Evolutionary conservation across 53 echinoderm and acorn worm genomes (phyloP).

Genomic region (Pentamera pediparva): DNA sequence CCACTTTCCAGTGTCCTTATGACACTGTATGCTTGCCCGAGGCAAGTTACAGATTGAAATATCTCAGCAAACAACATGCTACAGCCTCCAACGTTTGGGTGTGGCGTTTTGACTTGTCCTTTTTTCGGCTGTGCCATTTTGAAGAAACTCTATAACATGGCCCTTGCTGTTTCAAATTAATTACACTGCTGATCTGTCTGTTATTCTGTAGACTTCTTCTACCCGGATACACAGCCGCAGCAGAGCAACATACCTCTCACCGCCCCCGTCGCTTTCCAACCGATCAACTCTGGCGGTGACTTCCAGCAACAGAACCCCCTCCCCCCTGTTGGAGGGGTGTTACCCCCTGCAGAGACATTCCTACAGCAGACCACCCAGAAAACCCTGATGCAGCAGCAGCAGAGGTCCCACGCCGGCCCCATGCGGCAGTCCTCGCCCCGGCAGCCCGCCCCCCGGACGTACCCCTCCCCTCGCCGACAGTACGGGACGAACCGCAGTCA

Average conservation of each 20-base stretch:
- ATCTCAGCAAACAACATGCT: too few species aligned
- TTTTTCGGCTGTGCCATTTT: too few species aligned
- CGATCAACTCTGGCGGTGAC: background rate
- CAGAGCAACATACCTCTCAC: conserved; percentile 4
- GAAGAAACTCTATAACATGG: too few species aligned
- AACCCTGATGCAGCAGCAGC: background rate
- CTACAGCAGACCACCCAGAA: conserved; percentile 21
- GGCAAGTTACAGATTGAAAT: too few species aligned
- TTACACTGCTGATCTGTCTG: too few species aligned
- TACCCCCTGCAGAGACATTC: background rate
- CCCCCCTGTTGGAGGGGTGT: too few species aligned
- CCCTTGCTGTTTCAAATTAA: too few species aligned
- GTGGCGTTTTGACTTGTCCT: too few species aligned
- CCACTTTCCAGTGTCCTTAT: too few species aligned
- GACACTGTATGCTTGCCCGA: too few species aligned
- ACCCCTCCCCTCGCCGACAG: background rate
- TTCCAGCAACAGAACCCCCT: conserved; percentile 15
- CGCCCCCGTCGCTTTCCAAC: conserved; percentile 9
- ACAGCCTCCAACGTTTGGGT: too few species aligned
- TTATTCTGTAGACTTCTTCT: conserved; percentile 31
- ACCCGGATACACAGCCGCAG: conserved; percentile 18
- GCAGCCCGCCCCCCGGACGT: conserved; percentile 2
- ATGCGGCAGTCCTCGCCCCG: background rate
- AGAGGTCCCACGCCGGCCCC: background rate
- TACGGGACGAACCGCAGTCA: conserved; percentile 21